phyloP scores from a whole-genome alignment of 2,888 invertebrate genomes.

The Lymantria monacha region DNA sequence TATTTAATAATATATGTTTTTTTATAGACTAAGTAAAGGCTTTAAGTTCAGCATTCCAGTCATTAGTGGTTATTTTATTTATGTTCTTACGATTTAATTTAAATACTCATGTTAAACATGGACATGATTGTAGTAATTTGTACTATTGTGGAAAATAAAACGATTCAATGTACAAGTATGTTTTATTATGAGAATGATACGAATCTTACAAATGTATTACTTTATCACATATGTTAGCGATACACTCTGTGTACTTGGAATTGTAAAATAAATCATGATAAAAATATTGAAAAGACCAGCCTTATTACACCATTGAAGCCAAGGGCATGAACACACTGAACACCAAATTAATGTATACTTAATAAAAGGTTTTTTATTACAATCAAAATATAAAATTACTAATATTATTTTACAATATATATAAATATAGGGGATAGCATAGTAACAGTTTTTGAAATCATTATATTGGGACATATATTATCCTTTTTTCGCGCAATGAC shows the following conservation, averaged over 20 bases:
- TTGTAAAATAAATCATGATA: conserved; percentile 18
- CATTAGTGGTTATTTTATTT: conserved; percentile 23
- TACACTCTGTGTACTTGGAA: conserved; percentile 32
- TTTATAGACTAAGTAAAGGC: no score
- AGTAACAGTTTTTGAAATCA: no score
- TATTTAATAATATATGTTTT: no score
- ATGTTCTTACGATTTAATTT: conserved; percentile 21
- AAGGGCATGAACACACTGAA: no score
- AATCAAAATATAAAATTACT: no score
- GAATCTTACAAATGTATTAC: conserved; percentile 26
- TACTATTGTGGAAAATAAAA: conserved; percentile 54
- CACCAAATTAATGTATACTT: no score
- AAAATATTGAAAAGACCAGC: conserved; percentile 16
- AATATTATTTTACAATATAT: no score
- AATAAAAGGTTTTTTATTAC: no score
- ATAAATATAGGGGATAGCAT: no score
- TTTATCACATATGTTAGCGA: conserved; percentile 28
- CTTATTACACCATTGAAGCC: not conserved
- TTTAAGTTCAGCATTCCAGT: conserved; percentile 38
- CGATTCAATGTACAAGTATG: conserved; percentile 14
- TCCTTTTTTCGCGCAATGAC: no score
- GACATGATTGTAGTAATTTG: conserved; percentile 47
- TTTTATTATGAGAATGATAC: conserved; percentile 12
- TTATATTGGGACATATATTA: no score
- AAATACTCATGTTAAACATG: conserved; percentile 58